Conservation (phyloP, 2,888 invertebrate species). For the Nipponacmea schrenckii region DNA sequence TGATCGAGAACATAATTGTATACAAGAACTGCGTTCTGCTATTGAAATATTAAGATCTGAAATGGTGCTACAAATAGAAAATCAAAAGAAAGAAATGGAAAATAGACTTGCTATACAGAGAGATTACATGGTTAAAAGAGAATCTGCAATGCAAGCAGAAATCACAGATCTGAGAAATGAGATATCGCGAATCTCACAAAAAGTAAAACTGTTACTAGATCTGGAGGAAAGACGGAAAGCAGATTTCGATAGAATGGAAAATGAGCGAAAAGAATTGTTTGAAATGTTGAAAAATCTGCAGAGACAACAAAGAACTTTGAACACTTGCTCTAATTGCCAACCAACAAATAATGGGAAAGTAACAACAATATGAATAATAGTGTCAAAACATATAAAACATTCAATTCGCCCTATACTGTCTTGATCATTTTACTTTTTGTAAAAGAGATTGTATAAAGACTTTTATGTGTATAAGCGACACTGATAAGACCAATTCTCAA, state of each 20-base stretch:
- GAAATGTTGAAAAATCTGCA: slow-evolving; percentile 36
- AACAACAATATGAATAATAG: not conserved
- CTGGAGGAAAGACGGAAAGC: slow-evolving; percentile 43
- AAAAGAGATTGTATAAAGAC: too few species aligned
- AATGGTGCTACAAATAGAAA: slow-evolving; percentile 51
- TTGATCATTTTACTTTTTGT: too few species aligned
- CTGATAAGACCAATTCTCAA: too few species aligned
- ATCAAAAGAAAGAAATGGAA: slow-evolving; percentile 54
- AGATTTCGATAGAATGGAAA: slow-evolving; percentile 47
- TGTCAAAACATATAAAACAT: too few species aligned
- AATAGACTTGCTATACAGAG: slow-evolving; percentile 57
- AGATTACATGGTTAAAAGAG: slow-evolving; percentile 58
- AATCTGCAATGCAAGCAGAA: slow-evolving; percentile 47
- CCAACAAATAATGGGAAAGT: not conserved
- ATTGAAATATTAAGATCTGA: slow-evolving; percentile 54
- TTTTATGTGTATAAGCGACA: too few species aligned
- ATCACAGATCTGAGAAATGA: slow-evolving; percentile 50
- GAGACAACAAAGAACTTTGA: slow-evolving; percentile 7
- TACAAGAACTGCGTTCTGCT: slow-evolving; percentile 49
- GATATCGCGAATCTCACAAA: slow-evolving; percentile 37
- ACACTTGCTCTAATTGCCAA: not conserved
- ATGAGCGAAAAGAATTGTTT: slow-evolving; percentile 47
- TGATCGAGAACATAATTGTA: slow-evolving; percentile 53
- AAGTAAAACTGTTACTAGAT: slow-evolving; percentile 48
- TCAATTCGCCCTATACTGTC: too few species aligned